Conservation (phyloP, 2,797 vertebrate species). For the Clarias fuscus region DNA sequence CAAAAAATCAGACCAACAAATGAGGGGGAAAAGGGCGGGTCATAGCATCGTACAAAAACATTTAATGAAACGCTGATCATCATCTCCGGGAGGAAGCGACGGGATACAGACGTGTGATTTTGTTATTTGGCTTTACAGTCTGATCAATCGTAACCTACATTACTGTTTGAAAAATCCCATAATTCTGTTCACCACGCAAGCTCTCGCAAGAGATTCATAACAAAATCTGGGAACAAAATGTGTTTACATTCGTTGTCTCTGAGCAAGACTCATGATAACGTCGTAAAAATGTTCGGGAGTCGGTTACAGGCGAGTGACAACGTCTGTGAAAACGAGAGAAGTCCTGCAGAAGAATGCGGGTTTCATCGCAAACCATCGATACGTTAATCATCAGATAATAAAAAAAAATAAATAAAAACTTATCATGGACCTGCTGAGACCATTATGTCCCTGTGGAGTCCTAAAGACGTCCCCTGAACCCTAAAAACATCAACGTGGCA, state of each 20-base stretch:
- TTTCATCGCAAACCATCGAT: background rate
- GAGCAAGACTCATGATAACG: background rate
- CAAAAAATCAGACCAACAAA: background rate
- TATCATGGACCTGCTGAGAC: background rate
- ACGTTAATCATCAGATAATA: background rate
- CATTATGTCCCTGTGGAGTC: background rate
- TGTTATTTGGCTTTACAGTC: background rate
- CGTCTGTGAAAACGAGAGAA: too few species aligned
- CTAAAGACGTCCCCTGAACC: background rate
- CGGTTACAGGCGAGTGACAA: background rate
- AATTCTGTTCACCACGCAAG: background rate
- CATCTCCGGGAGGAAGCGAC: background rate
- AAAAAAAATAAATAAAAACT: background rate
- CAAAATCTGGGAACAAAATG: background rate
- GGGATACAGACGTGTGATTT: background rate
- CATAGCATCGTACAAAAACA: background rate
- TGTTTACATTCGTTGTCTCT: background rate
- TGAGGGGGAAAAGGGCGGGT: too few species aligned
- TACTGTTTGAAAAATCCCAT: background rate
- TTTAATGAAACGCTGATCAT: background rate
- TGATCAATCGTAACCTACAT: too few species aligned
- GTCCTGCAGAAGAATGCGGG: background rate
- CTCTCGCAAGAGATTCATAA: background rate
- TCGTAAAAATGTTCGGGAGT: background rate
- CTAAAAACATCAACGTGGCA: background rate